Conservation (phyloP, 2,888 invertebrate species). For the Agonopterix heracliana region DNA sequence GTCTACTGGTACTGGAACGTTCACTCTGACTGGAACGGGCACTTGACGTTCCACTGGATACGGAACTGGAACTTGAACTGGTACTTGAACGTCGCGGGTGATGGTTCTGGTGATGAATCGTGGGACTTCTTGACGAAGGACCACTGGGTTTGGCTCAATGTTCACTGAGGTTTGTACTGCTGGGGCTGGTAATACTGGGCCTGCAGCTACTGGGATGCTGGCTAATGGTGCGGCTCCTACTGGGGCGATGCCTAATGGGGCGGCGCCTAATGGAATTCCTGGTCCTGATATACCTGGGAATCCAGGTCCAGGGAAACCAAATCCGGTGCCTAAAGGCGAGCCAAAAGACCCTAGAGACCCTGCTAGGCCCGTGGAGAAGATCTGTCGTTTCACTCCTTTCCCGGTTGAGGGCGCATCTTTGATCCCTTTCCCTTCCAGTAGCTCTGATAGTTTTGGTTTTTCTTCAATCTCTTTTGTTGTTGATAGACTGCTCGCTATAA, state of each 20-base stretch:
- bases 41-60: conserved; percentile 37
- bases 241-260: background rate
- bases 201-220: conserved; percentile 14
- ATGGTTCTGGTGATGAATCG: conserved; percentile 64
- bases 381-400: conserved; percentile 56
- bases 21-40: conserved; percentile 36
- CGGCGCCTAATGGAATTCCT: background rate
- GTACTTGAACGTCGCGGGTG: conserved; percentile 57
- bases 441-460: conserved; percentile 49
- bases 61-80: conserved; percentile 30
- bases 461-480: conserved; percentile 43
- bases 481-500: conserved; percentile 51
- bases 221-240: background rate
- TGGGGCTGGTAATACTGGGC: conserved; percentile 26
- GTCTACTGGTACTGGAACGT: conserved; percentile 52
- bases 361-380: conserved; percentile 18
- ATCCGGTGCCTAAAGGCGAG: conserved; percentile 19
- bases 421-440: conserved; percentile 50
- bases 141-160: conserved; percentile 61
- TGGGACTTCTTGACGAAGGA: conserved; percentile 62
- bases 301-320: background rate
- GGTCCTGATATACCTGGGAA: background rate
- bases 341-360: background rate
- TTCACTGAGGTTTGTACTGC: conserved; percentile 56
- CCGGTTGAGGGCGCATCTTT: conserved; percentile 44